These are phyloP conservation scores for Drosophila micromelanica DNA, from an alignment of 1,140 invertebrate species.

Conservation along the genomic window DNA sequence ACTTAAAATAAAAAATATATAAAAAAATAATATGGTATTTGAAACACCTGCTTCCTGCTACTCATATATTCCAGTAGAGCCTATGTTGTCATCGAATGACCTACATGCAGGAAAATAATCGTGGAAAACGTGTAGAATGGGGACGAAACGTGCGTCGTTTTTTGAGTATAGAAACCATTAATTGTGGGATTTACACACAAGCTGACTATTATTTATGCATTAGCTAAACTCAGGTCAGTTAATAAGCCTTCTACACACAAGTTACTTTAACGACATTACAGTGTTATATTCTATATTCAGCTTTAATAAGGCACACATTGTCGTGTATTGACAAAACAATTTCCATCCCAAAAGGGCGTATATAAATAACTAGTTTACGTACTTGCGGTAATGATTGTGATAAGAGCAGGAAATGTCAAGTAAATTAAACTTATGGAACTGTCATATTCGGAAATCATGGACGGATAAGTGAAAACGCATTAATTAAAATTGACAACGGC, in stretches of 20 bases:
- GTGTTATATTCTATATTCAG: not conserved
- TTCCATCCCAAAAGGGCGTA: constrained; percentile 3
- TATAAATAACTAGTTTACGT: constrained; percentile 21
- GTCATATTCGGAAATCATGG: constrained; percentile 10
- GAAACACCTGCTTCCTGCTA: not conserved
- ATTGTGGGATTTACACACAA: constrained; percentile 9
- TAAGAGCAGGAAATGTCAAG: constrained; percentile 40
- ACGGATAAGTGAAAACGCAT: constrained; percentile 45
- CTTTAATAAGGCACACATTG: constrained; percentile 1
- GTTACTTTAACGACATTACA: constrained; percentile 1
- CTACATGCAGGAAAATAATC: not conserved
- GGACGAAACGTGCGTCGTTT: constrained; percentile 7
- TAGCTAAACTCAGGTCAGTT: constrained; percentile 2
- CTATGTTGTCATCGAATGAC: constrained; percentile 2
- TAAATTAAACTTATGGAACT: constrained; percentile 30
- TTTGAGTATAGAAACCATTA: not conserved
- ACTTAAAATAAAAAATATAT: no score
- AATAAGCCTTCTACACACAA: not conserved
- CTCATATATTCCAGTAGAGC: not conserved
- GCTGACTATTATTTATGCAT: constrained; percentile 28
- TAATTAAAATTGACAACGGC: constrained; percentile 61
- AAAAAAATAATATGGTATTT: not conserved
- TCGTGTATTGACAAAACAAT: constrained; percentile 33
- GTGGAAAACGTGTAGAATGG: not conserved
- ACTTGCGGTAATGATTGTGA: constrained; percentile 41